phyloP scores from a whole-genome alignment of 1,140 invertebrate species.

The Spodoptera frugiperda region DNA sequence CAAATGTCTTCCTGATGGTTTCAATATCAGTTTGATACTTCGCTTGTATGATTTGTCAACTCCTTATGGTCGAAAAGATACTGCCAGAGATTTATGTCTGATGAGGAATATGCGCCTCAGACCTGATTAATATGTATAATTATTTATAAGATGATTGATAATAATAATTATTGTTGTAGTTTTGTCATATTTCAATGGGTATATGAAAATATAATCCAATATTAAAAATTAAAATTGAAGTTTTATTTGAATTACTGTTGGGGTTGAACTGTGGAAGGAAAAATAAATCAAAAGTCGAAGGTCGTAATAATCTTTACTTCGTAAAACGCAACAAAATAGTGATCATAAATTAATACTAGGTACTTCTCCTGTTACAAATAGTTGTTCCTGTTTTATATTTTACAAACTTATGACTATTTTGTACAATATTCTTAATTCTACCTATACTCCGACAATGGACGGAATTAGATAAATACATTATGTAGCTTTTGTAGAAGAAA shows the following conservation, averaged over 20 bases:
- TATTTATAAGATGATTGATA: conserved; percentile 28
- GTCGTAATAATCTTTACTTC: conserved; percentile 66
- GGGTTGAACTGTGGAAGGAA: conserved; percentile 13
- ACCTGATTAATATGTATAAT: conserved; percentile 69
- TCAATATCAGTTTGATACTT: conserved; percentile 90
- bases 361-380: conserved; percentile 52
- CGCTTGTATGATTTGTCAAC: conserved; percentile 92
- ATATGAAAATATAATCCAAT: conserved; percentile 28
- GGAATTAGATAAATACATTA: conserved; percentile 27
- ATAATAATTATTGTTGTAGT: conserved; percentile 12
- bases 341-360: conserved; percentile 62
- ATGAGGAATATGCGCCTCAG: conserved; percentile 92
- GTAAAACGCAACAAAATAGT: conserved; percentile 62
- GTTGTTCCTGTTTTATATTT: conserved; percentile 50
- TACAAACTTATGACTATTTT: conserved; percentile 54
- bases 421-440: conserved; percentile 50
- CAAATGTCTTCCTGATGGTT: conserved; percentile 91
- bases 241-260: conserved; percentile 9
- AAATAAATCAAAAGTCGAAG: conserved; percentile 57
- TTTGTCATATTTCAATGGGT: conserved; percentile 3
- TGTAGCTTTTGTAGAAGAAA: background rate
- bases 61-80: conserved; percentile 90
- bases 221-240: background rate
- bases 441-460: conserved; percentile 46
- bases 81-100: conserved; percentile 93